Base-by-base conservation (phyloP, 2,113 vertebrate species). In the Eptesicus fuscus region DNA sequence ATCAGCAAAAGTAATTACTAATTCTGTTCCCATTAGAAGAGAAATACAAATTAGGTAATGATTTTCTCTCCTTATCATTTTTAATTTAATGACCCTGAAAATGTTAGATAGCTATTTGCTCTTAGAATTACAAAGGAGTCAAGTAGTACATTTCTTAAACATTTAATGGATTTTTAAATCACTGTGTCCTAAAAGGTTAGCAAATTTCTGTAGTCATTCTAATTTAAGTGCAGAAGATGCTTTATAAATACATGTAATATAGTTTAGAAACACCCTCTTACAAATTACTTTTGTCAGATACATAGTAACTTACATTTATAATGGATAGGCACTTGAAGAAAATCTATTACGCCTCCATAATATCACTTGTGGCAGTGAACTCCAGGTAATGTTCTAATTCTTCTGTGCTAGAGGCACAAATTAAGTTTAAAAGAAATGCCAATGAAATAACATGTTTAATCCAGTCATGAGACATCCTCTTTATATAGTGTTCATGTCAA, bases 251-350 rank as follows among this genome's bases (percentile, higher is more conserved):
- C 84, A 95, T 71, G 83, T 56, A 87, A 86, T 20, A 85, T 95
- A 92, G 32, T 74, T 85, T 73, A 96, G 77, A 85, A 86, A 69
- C 82, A 80, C 71, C 95, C 30, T 95, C 71, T 88, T 61, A 51
- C 63, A 96, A 97, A 97, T 97, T 84, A 70, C 87, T 97, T 95
- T 97, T 92, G 88, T 95, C 97, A 98, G 83, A 25, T 82, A 7
- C 63, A 73, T 88, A 78, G 87, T 95, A 94, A 85, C 94, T 3
- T 13, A 80, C 14, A 80, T 93, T 97, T 96, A 67, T 80, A 95
- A 95, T 87, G 13, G 89, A 70, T 69, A 91, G 91, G 61, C 22
- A 74, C 35, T 95, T 77, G 30, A 63, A 86, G 42, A 69, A 94
- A 83, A 95, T 92, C 44, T 96, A 1, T 90, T 90, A 23, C 0